Base-by-base conservation (phyloP, 2,888 invertebrate genomes). In the Eupithecia tripunctaria region DNA sequence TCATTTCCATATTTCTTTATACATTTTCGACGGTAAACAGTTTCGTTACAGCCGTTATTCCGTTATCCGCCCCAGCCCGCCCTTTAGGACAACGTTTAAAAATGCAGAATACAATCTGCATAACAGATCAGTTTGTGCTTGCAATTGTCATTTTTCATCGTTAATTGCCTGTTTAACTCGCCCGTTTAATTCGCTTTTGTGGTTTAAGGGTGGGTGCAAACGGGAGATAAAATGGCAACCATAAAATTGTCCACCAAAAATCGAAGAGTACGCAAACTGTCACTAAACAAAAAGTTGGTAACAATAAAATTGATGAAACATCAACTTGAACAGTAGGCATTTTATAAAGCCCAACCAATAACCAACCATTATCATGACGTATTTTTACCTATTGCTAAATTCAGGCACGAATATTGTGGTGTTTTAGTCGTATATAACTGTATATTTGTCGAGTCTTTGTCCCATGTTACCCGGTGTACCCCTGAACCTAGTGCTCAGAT, bases 31-130 rank as follows among this genome's bases (percentile, higher is more conserved):
- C 43, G 36, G 12, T 56, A 27, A 68, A 68, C 60, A 29, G 69
- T 69, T 65, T 65, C 21, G 56, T 38, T 51, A 21, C 10, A 70
- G 15, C 12, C 27, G 41, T 73, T 73, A 68, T 41, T 66, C 29
- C 62, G 47, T 72, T 68, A 63, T 10, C 38, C 63, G 29, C 29
- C 62, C 51, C 69, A 51, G 25, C 47, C 68, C 21, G 38, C 14
- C 66, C 75, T 12, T 74, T 68, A 72, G 51, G 69, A 72, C 77
- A 72, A 41, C 73, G 82, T 75, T 84, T 86, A 86, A 86, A 85
- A 86, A 86, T 86, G 84, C 85, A 85, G 78, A 79, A 72, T 74
- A 79, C 85, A 86, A 86, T 86, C 85, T 86, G 84, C 86, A 86
- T 86, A 85, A 77, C 84, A 83, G 82, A 86, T 86, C 82, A 80